These are phyloP conservation scores for Dunckerocampus dactyliophorus DNA, from an alignment of 2,113 vertebrate species.

Conservation along the genomic window DNA sequence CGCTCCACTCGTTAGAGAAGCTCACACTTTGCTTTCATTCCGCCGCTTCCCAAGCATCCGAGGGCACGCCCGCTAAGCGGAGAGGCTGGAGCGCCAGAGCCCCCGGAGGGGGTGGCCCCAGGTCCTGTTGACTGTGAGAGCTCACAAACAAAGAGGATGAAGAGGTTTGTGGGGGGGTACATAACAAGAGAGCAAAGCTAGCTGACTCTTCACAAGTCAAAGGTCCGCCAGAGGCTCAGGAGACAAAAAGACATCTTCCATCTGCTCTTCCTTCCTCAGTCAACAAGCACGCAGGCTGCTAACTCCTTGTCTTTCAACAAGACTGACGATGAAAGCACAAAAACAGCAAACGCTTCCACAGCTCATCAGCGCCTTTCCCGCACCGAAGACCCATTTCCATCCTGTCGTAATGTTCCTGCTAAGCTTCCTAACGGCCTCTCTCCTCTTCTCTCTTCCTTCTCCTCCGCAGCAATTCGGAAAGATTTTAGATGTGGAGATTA, in stretches of 20 bases:
- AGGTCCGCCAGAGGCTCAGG: constrained; percentile 3
- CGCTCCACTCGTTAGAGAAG: constrained; percentile 68
- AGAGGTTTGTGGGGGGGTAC: not conserved
- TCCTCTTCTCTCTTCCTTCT: constrained; percentile 42
- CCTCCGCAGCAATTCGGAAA: constrained; percentile 94
- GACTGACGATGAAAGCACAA: no score
- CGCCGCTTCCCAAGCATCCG: constrained; percentile 71
- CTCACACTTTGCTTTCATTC: constrained; percentile 67
- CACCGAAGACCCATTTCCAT: no score
- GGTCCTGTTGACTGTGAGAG: constrained; percentile 47
- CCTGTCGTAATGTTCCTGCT: not conserved
- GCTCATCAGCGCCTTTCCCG: no score
- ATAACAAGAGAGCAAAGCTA: not conserved
- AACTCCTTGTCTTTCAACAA: no score
- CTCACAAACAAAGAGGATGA: constrained; percentile 41
- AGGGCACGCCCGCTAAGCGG: constrained; percentile 54
- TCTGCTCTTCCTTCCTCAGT: not conserved
- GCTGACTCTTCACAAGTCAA: constrained; percentile 13
- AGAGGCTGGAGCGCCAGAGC: constrained; percentile 43
- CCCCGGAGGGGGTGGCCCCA: constrained; percentile 41
- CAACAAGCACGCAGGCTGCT: not conserved
- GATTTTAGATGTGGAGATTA: constrained; percentile 98
- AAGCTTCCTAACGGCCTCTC: constrained; percentile 14
- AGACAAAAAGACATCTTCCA: constrained; percentile 11
- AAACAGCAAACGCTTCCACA: no score